Percentiles rank a stretch among this genome's conserved stretches.
Evolutionary conservation across 1,140 invertebrate genomes (phyloP).

Genomic region (Bombus superbus): DNA sequence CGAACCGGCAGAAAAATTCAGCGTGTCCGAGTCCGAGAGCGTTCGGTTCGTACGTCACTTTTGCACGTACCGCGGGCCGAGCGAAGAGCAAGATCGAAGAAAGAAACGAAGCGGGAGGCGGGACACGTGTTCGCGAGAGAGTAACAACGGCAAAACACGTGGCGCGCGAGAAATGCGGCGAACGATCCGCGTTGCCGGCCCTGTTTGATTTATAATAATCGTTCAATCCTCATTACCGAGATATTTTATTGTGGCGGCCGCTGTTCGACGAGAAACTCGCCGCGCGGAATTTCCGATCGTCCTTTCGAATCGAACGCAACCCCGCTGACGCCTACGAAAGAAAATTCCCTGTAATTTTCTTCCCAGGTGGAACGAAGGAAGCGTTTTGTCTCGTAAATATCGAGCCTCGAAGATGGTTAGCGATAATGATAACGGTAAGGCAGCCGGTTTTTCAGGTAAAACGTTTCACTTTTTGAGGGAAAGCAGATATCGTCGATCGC

Average conservation of each 20-base stretch:
- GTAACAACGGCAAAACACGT: conserved; percentile 76
- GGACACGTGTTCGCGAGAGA: conserved; percentile 73
- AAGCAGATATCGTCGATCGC: too few species aligned
- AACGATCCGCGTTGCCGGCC: conserved; percentile 47
- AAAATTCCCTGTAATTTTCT: background rate
- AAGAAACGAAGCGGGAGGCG: conserved; percentile 20
- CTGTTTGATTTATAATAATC: conserved; percentile 80
- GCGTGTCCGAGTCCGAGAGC: conserved; percentile 1
- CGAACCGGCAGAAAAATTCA: conserved; percentile 30
- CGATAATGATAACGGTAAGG: background rate
- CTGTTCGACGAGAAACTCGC: conserved; percentile 24
- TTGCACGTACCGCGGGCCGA: conserved; percentile 41
- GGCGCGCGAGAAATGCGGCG: conserved; percentile 76
- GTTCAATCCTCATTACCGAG: conserved; percentile 76
- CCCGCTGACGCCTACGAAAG: background rate
- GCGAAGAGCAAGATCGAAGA: conserved; percentile 17
- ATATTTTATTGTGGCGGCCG: conserved; percentile 60
- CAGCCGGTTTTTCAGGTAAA: background rate
- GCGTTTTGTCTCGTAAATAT: background rate
- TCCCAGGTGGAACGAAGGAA: background rate
- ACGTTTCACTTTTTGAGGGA: background rate
- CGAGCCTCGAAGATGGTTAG: background rate
- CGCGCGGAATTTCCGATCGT: conserved; percentile 26
- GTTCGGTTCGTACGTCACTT: conserved; percentile 45
- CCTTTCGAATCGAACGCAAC: conserved; percentile 1